Evolutionary conservation across 2,888 invertebrate genomes (phyloP).

Genomic region (Caenorhabditis sp.): DNA sequence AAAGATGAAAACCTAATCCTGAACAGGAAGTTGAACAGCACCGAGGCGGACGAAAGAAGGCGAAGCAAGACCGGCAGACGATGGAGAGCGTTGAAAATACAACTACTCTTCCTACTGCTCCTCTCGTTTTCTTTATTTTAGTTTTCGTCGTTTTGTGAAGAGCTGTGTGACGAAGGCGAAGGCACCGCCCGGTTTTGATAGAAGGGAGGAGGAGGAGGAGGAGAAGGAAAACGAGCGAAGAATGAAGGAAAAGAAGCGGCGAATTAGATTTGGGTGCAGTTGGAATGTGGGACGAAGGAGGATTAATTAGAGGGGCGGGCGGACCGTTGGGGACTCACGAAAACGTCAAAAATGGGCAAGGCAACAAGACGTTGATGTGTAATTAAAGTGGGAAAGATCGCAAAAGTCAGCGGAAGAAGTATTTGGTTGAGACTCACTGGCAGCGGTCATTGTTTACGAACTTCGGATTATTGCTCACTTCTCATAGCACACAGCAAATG

Average conservation of each 20-base stretch:
- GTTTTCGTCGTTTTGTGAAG: constrained; percentile 46
- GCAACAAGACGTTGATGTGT: neutral
- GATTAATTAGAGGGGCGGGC: constrained; percentile 34
- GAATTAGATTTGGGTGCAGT: constrained; percentile 51
- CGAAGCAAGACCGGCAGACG: constrained; percentile 24
- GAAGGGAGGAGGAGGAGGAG: too few relatives aligned
- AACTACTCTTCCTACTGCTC: constrained; percentile 35
- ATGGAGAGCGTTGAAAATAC: constrained; percentile 14
- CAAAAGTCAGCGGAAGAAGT: neutral
- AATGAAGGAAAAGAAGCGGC: constrained; percentile 41
- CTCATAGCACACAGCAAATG: neutral
- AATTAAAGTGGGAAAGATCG: neutral
- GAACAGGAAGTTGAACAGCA: constrained; percentile 38
- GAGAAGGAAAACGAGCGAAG: constrained; percentile 29
- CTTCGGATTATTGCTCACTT: neutral
- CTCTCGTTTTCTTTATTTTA: constrained; percentile 54
- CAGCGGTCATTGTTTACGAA: neutral
- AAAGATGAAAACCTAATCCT: constrained; percentile 45
- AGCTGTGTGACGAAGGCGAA: constrained; percentile 15
- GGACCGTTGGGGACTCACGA: constrained; percentile 9
- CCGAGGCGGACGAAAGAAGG: constrained; percentile 20
- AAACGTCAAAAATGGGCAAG: constrained; percentile 1
- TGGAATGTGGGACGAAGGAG: constrained; percentile 27
- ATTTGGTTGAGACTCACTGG: neutral
- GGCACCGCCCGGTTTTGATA: constrained; percentile 42